These are phyloP conservation scores for Onychomys leucogaster DNA, from an alignment of 2,797 vertebrate species.

Conservation along the genomic window DNA sequence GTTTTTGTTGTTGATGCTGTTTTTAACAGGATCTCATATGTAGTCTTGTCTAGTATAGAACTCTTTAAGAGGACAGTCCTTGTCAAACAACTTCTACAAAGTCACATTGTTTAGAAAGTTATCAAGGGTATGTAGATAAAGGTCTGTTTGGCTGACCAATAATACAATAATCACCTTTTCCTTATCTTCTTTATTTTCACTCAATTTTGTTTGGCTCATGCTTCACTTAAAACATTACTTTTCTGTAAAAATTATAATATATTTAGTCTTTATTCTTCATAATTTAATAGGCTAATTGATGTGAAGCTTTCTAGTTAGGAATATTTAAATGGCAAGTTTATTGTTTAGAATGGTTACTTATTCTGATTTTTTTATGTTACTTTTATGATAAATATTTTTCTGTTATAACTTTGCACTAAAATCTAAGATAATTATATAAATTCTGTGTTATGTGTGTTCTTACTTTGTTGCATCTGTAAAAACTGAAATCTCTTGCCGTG, in stretches of 20 bases:
- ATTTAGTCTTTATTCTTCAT: constrained; percentile 72
- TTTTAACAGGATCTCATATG: background rate
- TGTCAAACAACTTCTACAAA: background rate
- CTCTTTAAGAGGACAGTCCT: background rate
- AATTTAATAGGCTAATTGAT: constrained; percentile 23
- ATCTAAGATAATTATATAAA: constrained; percentile 5
- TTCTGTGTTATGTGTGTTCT: background rate
- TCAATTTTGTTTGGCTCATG: constrained; percentile 77
- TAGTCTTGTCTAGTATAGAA: background rate
- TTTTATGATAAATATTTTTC: constrained; percentile 9
- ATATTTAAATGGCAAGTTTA: background rate
- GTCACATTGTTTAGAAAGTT: background rate
- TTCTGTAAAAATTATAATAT: constrained; percentile 69
- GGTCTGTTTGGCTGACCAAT: background rate
- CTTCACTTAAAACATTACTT: constrained; percentile 79
- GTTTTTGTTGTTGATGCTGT: background rate
- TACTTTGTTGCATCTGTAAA: background rate
- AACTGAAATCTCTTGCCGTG: background rate
- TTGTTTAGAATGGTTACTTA: background rate
- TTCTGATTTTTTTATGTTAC: constrained; percentile 33
- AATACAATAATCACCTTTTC: constrained; percentile 72
- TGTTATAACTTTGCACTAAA: constrained; percentile 32
- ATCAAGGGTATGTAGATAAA: background rate
- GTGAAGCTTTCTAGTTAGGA: constrained; percentile 41
- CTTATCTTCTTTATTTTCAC: constrained; percentile 79